Base-by-base conservation (phyloP, 2,888 invertebrate species). In the Andricus quercusramuli region DNA sequence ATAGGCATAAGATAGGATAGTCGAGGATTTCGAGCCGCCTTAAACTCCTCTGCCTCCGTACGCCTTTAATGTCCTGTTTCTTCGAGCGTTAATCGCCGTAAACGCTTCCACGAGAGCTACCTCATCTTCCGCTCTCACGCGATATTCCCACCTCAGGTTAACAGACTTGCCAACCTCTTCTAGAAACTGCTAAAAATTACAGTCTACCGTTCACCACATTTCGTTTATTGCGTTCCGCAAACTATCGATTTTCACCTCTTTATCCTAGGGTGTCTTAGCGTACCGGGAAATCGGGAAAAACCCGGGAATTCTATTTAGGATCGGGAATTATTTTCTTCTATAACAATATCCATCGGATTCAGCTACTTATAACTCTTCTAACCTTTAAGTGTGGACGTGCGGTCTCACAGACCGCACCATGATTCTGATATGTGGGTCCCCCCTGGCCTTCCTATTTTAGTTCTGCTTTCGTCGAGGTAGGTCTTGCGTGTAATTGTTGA, bases 71-170 rank as follows among this genome's bases (percentile, higher is more conserved):
- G 70, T 74, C 70, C 70, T 74, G 70, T 51, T 74, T 74, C 51
- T 20, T 47, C 51, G 51, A 70, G 70, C 70, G 70, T 70, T 70
- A 70, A 70, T 74, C 51, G 70, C 70, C 70, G n/a, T 74, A 74
- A 74, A 74, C 51, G 70, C 70, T 74, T 74, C 51, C 51, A 74
- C 70, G 70, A 74, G 70, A 25, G 70, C 70, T 74, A 74, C 70
- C 70, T 74, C 56, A 74, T 74, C 70, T 74, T 74, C 32, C 70
- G 29, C 70, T 74, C 70, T 74, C 70, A 74, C 70, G 70, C 70
- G 47, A 70, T 70, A 41, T 37, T 32, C 5, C 67, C 37, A 44
- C 70, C 25, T 74, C 32, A 32, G 70, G 70, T 51, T 32, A 32
- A 70, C 29, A 56, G 51, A 51, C 70, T 56, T 70, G 51, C 25